Percentiles rank a stretch among this genome's conserved stretches.
phyloP scores from a whole-genome alignment of 2,113 vertebrate genomes.

The Rhea pennata region DNA sequence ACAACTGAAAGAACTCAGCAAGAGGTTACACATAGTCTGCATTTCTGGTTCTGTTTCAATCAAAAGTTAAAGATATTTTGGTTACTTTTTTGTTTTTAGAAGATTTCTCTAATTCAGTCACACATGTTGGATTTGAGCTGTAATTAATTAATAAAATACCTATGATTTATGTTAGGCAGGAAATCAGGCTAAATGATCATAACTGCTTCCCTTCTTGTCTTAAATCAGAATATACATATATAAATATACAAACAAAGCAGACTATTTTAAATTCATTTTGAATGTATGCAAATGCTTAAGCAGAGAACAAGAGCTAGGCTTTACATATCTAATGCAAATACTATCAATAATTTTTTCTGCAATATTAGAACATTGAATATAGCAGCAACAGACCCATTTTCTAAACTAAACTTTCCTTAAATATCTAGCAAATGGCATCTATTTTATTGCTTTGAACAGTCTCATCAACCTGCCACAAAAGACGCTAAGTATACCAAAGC shows the following conservation, averaged over 20 bases:
- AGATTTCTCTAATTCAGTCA: background rate
- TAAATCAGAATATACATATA: background rate
- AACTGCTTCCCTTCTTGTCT: background rate
- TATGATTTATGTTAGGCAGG: background rate
- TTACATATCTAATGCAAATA: background rate
- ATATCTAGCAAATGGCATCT: slow-evolving; percentile 26
- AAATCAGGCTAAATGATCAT: background rate
- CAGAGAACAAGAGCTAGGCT: background rate
- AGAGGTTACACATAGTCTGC: background rate
- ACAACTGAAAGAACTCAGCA: background rate
- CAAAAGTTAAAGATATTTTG: background rate
- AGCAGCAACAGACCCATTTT: background rate
- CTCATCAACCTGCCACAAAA: slow-evolving; percentile 65
- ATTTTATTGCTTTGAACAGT: slow-evolving; percentile 54
- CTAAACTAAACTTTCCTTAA: slow-evolving; percentile 59
- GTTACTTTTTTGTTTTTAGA: background rate
- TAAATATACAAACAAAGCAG: background rate
- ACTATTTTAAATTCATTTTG: background rate
- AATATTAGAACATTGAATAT: slow-evolving; percentile 34
- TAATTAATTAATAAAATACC: background rate
- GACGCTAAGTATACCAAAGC: slow-evolving; percentile 62
- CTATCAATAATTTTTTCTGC: slow-evolving; percentile 39
- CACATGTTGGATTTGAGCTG: background rate
- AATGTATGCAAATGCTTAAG: background rate
- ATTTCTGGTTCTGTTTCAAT: background rate